Evolutionary conservation across 2,888 invertebrate species (phyloP).

Genomic region (Argyra leucocephala): DNA sequence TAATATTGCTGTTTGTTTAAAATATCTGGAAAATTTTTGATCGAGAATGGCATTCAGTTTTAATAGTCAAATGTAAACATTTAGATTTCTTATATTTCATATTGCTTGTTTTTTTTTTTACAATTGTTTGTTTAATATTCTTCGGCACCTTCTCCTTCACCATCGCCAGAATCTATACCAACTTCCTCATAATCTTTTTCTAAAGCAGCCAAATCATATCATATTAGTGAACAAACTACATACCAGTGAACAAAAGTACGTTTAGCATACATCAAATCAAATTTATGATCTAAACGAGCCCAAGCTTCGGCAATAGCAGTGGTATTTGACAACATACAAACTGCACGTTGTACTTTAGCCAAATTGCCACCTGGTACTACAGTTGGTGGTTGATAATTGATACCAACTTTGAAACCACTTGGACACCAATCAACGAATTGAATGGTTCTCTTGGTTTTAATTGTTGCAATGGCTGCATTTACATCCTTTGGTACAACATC

Average conservation of each 20-base stretch:
- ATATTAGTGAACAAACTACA: conserved; percentile 68
- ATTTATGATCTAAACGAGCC: conserved; percentile 85
- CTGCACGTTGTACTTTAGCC: conserved; percentile 83
- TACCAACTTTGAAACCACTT: conserved; percentile 60
- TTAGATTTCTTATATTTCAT: no score
- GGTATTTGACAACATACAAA: conserved; percentile 90
- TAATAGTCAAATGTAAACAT: no score
- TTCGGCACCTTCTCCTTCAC: conserved; percentile 62
- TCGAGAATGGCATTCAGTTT: no score
- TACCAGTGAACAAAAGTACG: conserved; percentile 89
- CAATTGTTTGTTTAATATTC: conserved; percentile 47
- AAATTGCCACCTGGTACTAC: conserved; percentile 81
- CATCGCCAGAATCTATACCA: conserved; percentile 68
- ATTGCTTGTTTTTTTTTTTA: no score
- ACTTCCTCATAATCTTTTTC: conserved; percentile 75
- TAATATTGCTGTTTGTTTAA: no score
- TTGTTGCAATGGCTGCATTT: conserved; percentile 77
- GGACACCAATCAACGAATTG: conserved; percentile 89
- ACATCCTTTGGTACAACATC: conserved; percentile 86
- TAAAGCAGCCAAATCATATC: conserved; percentile 56
- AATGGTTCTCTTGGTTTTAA: conserved; percentile 86
- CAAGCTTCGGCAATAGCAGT: conserved; percentile 91
- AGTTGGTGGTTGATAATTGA: conserved; percentile 87
- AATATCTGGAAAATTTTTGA: no score
- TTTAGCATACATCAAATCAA: conserved; percentile 88